These are phyloP conservation scores for Garrulus glandarius DNA, from an alignment of 2,797 vertebrate genomes.

Conservation along the genomic window DNA sequence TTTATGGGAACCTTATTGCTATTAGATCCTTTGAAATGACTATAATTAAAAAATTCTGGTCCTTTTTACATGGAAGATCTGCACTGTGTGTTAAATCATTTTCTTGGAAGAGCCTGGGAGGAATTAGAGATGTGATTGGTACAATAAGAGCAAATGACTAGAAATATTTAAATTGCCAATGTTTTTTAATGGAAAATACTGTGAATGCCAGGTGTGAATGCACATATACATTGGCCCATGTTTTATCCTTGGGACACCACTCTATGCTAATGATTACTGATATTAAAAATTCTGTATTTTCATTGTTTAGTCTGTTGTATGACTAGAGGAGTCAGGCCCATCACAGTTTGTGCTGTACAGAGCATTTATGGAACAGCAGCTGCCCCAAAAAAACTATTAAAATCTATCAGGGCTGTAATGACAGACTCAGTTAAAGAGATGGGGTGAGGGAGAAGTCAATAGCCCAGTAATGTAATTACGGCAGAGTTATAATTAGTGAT, in stretches of 20 bases:
- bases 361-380: not conserved
- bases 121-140: not conserved
- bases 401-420: not conserved
- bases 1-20: slow-evolving; percentile 44
- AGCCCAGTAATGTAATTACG: not conserved
- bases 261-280: not conserved
- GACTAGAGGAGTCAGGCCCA: not conserved
- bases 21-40: not conserved
- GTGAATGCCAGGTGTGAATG: not conserved
- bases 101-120: not conserved
- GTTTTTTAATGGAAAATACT: not conserved
- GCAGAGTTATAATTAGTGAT: not conserved
- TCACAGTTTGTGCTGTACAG: not conserved
- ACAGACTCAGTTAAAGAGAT: not conserved
- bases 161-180: slow-evolving; percentile 5
- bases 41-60: slow-evolving; percentile 11
- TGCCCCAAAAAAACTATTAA: not conserved
- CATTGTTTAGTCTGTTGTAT: not conserved
- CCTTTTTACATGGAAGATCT: not conserved
- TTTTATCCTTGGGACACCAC: not conserved
- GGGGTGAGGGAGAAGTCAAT: not conserved
- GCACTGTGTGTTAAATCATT: not conserved
- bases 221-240: not conserved
- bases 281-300: not conserved
- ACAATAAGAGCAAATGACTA: not conserved